A percentile compares a stretch with the other conserved stretches of the same genome.
Conservation (phyloP, 2,888 invertebrate genomes). For the Drosophila maculinotata region DNA sequence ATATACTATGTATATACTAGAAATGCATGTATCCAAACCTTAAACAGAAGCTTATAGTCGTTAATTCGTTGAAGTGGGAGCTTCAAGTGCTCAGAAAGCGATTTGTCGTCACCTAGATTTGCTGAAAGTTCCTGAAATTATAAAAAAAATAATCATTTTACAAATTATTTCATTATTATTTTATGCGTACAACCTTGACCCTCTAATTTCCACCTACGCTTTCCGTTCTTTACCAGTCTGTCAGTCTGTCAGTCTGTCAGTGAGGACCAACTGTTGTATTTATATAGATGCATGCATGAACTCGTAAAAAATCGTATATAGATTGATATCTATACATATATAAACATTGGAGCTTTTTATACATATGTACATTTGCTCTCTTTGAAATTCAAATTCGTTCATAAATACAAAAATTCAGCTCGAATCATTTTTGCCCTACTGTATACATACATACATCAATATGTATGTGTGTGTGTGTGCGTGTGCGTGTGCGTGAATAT, state of each 20-base stretch:
- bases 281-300: constrained; percentile 1
- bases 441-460: background rate
- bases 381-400: constrained; percentile 34
- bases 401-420: constrained; percentile 28
- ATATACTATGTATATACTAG: background rate
- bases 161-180: background rate
- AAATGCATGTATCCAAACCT: constrained; percentile 87
- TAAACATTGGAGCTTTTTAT: constrained; percentile 1
- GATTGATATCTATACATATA: constrained; percentile 2
- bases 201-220: background rate
- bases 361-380: constrained; percentile 17
- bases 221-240: background rate
- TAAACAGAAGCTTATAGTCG: constrained; percentile 97
- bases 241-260: constrained; percentile 1
- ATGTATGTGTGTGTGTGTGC: constrained; percentile 6
- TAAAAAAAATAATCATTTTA: constrained; percentile 38
- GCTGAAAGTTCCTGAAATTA: constrained; percentile 91
- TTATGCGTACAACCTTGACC: constrained; percentile 4
- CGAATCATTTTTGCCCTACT: constrained; percentile 21
- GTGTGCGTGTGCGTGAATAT: constrained; percentile 11
- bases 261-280: constrained; percentile 4
- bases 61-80: constrained; percentile 97
- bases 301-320: constrained; percentile 1
- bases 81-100: constrained; percentile 95
- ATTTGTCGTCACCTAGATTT: constrained; percentile 94